Base-by-base conservation (phyloP, 2,888 invertebrate genomes). In the Heliconius erato region DNA sequence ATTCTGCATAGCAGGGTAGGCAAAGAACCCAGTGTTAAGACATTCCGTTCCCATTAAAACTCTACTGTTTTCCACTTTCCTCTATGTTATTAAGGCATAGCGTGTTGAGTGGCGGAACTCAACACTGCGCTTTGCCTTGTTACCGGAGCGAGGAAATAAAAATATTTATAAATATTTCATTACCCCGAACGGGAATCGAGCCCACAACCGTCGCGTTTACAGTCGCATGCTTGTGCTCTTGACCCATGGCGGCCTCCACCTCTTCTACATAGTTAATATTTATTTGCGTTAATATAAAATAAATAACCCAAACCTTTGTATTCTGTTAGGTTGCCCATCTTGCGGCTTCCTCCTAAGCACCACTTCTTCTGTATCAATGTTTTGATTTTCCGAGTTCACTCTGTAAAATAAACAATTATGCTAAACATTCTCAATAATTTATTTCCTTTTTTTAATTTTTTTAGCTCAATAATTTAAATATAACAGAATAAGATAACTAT, bases 301-400 rank as follows among this genome's bases (percentile, higher is more conserved):
- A 67, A 40, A 68, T 23, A 3, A 44, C 16, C 54, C 79, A 26
- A 63, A 94, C 92, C 96, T 94, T 88, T 96, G 96, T 90, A 94
- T 93, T 88, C 96, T 89, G 90, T 94, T 90, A 85, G 95, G 95
- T 86, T 92, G 93, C 3, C 91, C 91, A 40, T 94, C 95, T 80
- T 91, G 91, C 7, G 91, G 96, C 90, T 97, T 97, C 84, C 97
- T 96, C 69, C 98, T 96, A 44, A 98, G 94, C 4, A 98, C 97
- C 19, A 98, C 98, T 3, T 97, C 97, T 80, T 89, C 90, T 9
- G 97, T 97, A 79, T 89, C 90, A 11, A 90, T 76, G 35, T 87
- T 89, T 80, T 90, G 93, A 80, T 84, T 88, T 68, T 94, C 94
- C 0, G 92, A 90, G 85, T 91, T 93, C 16, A 93, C 90, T 86